Evolutionary conservation across 2,113 vertebrate species (phyloP).

Genomic region (Cebidichthys violaceus): DNA sequence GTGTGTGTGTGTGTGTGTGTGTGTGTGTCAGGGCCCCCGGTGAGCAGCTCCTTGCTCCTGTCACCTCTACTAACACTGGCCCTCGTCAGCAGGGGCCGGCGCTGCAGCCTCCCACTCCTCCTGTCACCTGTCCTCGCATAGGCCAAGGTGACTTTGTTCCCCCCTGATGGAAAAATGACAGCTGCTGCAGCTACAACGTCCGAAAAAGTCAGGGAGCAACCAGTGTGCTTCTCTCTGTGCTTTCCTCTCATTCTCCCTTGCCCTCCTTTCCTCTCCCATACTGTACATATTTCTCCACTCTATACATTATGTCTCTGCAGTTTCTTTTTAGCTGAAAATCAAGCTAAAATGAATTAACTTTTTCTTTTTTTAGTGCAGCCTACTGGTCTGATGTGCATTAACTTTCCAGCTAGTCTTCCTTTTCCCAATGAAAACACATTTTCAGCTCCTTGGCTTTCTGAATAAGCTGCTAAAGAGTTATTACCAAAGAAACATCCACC

Average conservation of each 20-base stretch:
- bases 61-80: slow-evolving; percentile 78
- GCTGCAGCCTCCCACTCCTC: slow-evolving; percentile 73
- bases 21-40: slow-evolving; percentile 71
- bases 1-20: slow-evolving; percentile 60
- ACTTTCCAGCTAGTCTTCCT: not conserved
- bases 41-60: slow-evolving; percentile 75
- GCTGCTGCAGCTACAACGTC: slow-evolving; percentile 64
- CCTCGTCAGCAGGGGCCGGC: slow-evolving; percentile 70
- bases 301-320: not conserved
- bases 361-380: not conserved
- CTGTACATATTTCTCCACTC: not conserved
- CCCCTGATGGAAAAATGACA: slow-evolving; percentile 80
- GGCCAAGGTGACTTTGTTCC: slow-evolving; percentile 84
- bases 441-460: slow-evolving; percentile 2
- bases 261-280: not conserved
- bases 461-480: not conserved
- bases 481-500: not conserved
- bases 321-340: slow-evolving; percentile 18
- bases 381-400: not conserved
- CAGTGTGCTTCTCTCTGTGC: slow-evolving; percentile 54
- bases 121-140: slow-evolving; percentile 81
- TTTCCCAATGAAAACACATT: not conserved
- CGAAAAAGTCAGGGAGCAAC: slow-evolving; percentile 56
- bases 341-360: not conserved
- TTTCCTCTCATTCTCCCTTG: slow-evolving; percentile 39